Percentiles rank a stretch among this genome's conserved stretches.
Conservation (phyloP, 2,888 invertebrate genomes). For the Dryobotodes eremita region DNA sequence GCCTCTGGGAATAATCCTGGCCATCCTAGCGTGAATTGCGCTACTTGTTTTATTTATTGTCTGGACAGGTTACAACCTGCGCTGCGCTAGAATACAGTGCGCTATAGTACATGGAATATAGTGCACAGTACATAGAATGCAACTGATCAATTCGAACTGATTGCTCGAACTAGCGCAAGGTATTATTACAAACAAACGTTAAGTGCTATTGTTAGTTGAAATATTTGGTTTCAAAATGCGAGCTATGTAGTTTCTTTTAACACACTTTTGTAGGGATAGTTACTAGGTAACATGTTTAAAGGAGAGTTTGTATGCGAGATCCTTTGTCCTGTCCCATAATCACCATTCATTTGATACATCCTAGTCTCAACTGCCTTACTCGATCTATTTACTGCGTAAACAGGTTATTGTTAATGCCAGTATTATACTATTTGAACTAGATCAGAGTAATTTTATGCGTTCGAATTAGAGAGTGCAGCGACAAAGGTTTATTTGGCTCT, state of each 20-base stretch:
- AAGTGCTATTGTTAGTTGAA: conserved; percentile 47
- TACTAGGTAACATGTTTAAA: neutral
- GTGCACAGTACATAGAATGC: conserved; percentile 52
- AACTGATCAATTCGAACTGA: conserved; percentile 67
- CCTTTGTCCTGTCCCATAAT: conserved; percentile 19
- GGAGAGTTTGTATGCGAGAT: neutral
- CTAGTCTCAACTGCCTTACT: conserved; percentile 47
- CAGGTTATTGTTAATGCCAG: conserved; percentile 58
- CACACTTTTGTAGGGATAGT: neutral
- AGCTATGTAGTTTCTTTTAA: conserved; percentile 26
- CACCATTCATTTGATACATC: conserved; percentile 33
- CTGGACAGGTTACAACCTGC: conserved; percentile 60
- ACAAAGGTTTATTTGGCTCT: conserved; percentile 41
- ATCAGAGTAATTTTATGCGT: conserved; percentile 45
- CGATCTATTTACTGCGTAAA: conserved; percentile 53
- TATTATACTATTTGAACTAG: conserved; percentile 53
- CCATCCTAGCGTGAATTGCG: conserved; percentile 73
- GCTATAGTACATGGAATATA: conserved; percentile 49
- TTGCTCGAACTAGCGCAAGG: conserved; percentile 61
- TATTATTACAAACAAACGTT: conserved; percentile 56
- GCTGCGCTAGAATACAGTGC: conserved; percentile 42
- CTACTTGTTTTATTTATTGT: conserved; percentile 70
- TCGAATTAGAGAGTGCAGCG: conserved; percentile 43
- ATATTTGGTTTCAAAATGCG: conserved; percentile 47
- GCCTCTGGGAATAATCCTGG: conserved; percentile 66